Evolutionary conservation across 2,888 invertebrate species (phyloP), one percentile per base, ranked within the genome.

Genomic region (Chalcis sispes): DNA sequence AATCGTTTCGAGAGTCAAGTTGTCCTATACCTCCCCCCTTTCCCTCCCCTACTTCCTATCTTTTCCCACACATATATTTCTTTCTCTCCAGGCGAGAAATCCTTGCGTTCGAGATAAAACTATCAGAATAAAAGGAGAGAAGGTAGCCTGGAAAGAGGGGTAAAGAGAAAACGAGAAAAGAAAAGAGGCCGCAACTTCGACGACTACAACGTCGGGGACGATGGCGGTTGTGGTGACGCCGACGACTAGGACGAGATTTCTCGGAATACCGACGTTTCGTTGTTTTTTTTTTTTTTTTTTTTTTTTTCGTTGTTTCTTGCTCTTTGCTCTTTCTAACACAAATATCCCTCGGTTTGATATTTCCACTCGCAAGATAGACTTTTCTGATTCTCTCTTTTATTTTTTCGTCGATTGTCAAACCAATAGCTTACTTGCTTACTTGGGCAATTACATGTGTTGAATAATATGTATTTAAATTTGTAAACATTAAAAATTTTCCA

Each of bases 51-150:
- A n/a, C 36, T 1, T 15, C 15, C 69, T 36, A 0, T 18, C 59
- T n/a, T 13, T 48, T 50, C n/a, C n/a, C n/a, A n/a, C n/a, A n/a
- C n/a, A n/a, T n/a, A 36, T 36, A 23, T 36, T n/a, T 48, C 52
- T 50, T 18, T 50, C 50, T 52, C 40, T 58, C 66, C 15, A 10
- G 36, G 72, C 32, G 46, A 67, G 67, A 74, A 61, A 62, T 62
- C 48, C 32, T 69, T 5, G 64, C 62, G 36, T 65, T 70, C 64
- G 70, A 65, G 70, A 70, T 70, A 70, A 75, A 75, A 75, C 59
- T 71, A 52, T 61, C 29, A 62, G 74, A 67, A 74, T 54, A 67
- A 74, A 67, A 46, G 58, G 25, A 8, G 58, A 36, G 27, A 66
- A 59, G 42, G 46, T 15, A 25, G 56, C 25, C 1, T 15, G 27